Conservation (phyloP, 1,140 invertebrate species). For the Colletes gigas region DNA sequence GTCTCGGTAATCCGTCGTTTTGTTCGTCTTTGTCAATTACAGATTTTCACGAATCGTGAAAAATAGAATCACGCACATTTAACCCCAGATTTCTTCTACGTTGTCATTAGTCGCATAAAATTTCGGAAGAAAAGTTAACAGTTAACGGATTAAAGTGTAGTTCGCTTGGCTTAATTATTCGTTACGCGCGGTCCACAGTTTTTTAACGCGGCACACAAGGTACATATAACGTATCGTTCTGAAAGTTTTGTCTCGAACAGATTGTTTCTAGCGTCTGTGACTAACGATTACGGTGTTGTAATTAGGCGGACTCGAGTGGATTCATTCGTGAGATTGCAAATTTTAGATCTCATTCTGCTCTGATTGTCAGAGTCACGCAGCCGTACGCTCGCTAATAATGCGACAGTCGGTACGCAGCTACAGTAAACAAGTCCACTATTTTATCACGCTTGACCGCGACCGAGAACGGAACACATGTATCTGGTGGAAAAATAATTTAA, state of each 20-base stretch:
- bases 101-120: too few relatives aligned
- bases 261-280: slow-evolving; percentile 4
- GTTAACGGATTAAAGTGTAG: too few relatives aligned
- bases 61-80: too few relatives aligned
- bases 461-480: slow-evolving; percentile 18
- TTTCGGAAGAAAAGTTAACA: too few relatives aligned
- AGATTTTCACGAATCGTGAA: too few relatives aligned
- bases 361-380: slow-evolving; percentile 61
- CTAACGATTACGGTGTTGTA: slow-evolving; percentile 24
- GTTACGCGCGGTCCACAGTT: not conserved
- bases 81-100: too few relatives aligned
- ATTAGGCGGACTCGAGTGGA: slow-evolving; percentile 35
- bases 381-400: slow-evolving; percentile 47
- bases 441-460: slow-evolving; percentile 45
- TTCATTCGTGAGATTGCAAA: slow-evolving; percentile 42
- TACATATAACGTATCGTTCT: not conserved
- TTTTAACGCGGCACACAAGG: not conserved
- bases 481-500: slow-evolving; percentile 23
- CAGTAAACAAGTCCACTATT: slow-evolving; percentile 45
- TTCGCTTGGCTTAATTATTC: too few relatives aligned
- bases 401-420: slow-evolving; percentile 47
- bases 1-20: not conserved
- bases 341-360: slow-evolving; percentile 53
- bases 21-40: too few relatives aligned
- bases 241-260: not conserved